Percentiles rank a stretch among this genome's conserved stretches.
phyloP scores from a whole-genome alignment of 2,113 vertebrate species.

The Podarcis raffonei region DNA sequence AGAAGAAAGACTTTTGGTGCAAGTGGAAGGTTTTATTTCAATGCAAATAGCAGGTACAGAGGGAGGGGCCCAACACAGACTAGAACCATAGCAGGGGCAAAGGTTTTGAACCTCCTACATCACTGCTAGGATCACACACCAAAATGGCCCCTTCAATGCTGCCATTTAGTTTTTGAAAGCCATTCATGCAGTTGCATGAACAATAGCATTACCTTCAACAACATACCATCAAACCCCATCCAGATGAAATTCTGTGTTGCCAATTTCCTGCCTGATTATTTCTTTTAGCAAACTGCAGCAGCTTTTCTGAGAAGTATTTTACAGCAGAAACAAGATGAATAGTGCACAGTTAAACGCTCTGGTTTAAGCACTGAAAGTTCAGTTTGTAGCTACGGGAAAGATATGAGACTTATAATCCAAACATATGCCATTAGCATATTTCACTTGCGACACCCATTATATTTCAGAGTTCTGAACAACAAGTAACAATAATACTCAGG shows the following conservation, averaged over 20 bases:
- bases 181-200: background rate
- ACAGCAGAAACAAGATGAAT: slow-evolving; percentile 7
- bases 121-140: too few species aligned
- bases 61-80: background rate
- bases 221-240: slow-evolving; percentile 6
- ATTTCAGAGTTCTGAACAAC: background rate
- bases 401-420: background rate
- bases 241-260: background rate
- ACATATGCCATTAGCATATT: background rate
- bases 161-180: too few species aligned
- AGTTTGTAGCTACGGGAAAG: background rate
- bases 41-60: background rate
- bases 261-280: background rate
- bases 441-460: background rate
- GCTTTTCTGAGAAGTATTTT: background rate
- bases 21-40: background rate
- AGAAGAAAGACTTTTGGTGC: background rate
- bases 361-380: background rate
- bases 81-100: background rate
- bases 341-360: background rate
- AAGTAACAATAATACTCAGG: background rate
- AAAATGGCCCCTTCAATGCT: too few species aligned
- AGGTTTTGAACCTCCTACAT: too few species aligned
- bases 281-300: slow-evolving; percentile 6
- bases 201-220: background rate